Evolutionary conservation across 2,797 vertebrate species (phyloP).

Genomic region (Sebastolobus altivelis): DNA sequence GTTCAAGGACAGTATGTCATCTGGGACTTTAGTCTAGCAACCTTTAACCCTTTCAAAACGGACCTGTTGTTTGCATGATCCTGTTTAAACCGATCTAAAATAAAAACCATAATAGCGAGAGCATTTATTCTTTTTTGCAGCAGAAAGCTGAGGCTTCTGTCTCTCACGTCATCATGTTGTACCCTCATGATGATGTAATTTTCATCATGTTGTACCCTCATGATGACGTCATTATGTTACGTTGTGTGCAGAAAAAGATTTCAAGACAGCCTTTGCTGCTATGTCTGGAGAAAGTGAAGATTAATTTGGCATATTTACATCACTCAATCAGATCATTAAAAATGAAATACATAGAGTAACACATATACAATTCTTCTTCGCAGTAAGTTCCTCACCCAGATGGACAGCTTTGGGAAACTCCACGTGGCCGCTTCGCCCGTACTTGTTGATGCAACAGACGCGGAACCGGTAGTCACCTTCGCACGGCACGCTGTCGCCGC

Average conservation of each 20-base stretch:
- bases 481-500: constrained; percentile 85
- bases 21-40: background rate
- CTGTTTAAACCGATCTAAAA: no score
- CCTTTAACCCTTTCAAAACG: background rate
- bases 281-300: no score
- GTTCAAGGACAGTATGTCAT: background rate
- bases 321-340: background rate
- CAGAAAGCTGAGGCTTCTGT: no score
- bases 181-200: no score
- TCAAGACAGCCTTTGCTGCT: no score
- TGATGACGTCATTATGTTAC: no score
- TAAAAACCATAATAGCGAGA: no score
- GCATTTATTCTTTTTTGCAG: no score
- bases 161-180: no score
- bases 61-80: no score
- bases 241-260: no score
- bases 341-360: background rate
- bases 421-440: constrained; percentile 90
- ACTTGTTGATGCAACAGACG: constrained; percentile 90
- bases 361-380: background rate
- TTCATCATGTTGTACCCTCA: no score
- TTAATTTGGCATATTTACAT: background rate
- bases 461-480: constrained; percentile 93
- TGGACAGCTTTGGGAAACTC: constrained; percentile 91
- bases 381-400: constrained; percentile 87